Percentiles rank a stretch among this genome's conserved stretches.
Evolutionary conservation across 92 coral and sea anemone genomes (phyloP).

Genomic region (Palythoa caribaeorum): DNA sequence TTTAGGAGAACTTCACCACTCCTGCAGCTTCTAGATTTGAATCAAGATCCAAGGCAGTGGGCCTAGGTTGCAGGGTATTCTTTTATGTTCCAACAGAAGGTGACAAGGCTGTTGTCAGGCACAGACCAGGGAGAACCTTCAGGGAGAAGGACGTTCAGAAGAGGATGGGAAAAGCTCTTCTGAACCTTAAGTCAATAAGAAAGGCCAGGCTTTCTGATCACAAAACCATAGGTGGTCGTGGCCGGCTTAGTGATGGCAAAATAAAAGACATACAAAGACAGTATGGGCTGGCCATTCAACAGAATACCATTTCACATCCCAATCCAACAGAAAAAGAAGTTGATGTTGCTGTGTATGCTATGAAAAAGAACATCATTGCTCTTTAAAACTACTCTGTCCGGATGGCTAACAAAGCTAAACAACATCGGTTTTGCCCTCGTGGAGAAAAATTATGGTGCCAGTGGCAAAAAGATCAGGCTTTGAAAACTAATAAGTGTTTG

Average conservation of each 20-base stretch:
- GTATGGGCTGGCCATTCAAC: slow-evolving; percentile 68
- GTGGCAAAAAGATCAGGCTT: not conserved
- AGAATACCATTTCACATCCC: slow-evolving; percentile 50
- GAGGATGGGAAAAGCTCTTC: slow-evolving; percentile 66
- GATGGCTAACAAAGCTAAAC: slow-evolving; percentile 6
- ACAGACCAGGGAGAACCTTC: slow-evolving; percentile 58
- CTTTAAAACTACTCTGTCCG: too few relatives aligned
- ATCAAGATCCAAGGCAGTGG: slow-evolving; percentile 6
- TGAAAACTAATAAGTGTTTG: not conserved
- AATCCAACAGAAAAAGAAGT: slow-evolving; percentile 53
- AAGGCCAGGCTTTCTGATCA: slow-evolving; percentile 64
- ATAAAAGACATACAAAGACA: slow-evolving; percentile 60
- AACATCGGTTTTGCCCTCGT: not conserved
- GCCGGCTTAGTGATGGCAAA: slow-evolving; percentile 50
- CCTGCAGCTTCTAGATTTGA: not conserved
- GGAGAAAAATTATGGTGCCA: not conserved
- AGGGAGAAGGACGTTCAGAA: slow-evolving; percentile 61
- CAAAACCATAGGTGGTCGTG: slow-evolving; percentile 57
- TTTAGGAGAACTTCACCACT: not conserved
- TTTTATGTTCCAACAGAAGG: slow-evolving; percentile 5
- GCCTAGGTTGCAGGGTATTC: slow-evolving; percentile 1
- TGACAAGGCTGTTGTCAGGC: slow-evolving; percentile 2
- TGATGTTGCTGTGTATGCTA: too few relatives aligned
- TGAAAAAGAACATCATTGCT: too few relatives aligned
- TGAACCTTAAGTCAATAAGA: slow-evolving; percentile 62